Evolutionary conservation across 2,888 invertebrate genomes (phyloP).

Genomic region (Zaprionus obscuricornis): DNA sequence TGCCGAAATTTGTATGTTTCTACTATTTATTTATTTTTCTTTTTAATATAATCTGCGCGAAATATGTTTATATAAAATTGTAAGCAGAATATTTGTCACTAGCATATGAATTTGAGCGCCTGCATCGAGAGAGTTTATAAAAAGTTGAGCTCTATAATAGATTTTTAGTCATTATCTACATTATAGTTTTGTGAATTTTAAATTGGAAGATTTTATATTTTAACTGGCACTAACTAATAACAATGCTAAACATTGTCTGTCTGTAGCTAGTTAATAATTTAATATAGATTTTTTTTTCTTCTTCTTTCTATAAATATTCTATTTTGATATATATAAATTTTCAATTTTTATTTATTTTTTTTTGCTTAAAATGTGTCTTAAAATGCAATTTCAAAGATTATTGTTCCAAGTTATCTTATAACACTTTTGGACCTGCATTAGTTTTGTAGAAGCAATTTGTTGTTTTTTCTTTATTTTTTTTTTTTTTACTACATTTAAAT

Average conservation of each 20-base stretch:
- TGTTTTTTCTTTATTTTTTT: constrained; percentile 11
- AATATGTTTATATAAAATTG: constrained; percentile 18
- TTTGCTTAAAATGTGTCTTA: constrained; percentile 59
- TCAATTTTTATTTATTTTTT: constrained; percentile 4
- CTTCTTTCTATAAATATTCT: constrained; percentile 42
- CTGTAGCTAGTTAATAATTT: constrained; percentile 37
- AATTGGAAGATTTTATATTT: constrained; percentile 31
- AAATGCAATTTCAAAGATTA: constrained; percentile 73
- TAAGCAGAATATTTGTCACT: constrained; percentile 20
- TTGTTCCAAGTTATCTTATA: constrained; percentile 75
- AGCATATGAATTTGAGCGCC: constrained; percentile 36
- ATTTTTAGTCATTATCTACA: constrained; percentile 48
- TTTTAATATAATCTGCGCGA: constrained; percentile 30
- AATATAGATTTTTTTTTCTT: constrained; percentile 25
- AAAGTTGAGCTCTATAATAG: constrained; percentile 20
- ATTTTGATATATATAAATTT: constrained; percentile 1
- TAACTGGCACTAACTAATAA: constrained; percentile 65
- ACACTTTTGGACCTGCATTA: constrained; percentile 75
- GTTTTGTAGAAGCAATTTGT: constrained; percentile 45
- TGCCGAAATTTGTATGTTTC: no score
- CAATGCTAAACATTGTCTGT: constrained; percentile 26
- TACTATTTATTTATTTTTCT: not conserved
- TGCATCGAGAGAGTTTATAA: constrained; percentile 31
- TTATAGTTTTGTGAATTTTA: constrained; percentile 22
- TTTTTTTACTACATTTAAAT: constrained; percentile 29